These are phyloP conservation scores for Parauchenoglanis punctatus DNA, from an alignment of 2,797 vertebrate genomes.

Conservation along the genomic window DNA sequence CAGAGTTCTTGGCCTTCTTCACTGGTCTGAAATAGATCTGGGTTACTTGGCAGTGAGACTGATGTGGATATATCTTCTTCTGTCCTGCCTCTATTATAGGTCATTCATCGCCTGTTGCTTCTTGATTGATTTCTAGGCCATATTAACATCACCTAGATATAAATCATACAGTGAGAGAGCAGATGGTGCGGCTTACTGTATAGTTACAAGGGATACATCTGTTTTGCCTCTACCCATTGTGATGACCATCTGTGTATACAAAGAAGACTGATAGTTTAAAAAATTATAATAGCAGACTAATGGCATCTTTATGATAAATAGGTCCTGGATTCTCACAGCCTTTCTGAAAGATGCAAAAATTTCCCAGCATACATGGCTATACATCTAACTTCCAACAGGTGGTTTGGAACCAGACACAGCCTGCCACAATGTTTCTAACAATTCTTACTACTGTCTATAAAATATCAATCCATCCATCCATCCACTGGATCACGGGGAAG, in stretches of 20 bases:
- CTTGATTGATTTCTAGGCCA: constrained; percentile 50
- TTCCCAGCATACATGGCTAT: neutral
- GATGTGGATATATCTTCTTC: constrained; percentile 51
- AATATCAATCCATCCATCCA: too few relatives aligned
- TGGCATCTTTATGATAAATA: neutral
- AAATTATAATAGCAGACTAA: neutral
- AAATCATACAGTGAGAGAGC: constrained; percentile 43
- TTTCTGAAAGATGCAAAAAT: neutral
- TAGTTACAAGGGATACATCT: constrained; percentile 23
- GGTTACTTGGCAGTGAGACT: constrained; percentile 43
- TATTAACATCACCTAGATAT: constrained; percentile 45
- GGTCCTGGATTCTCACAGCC: neutral
- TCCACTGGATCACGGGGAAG: too few relatives aligned
- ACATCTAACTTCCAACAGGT: neutral
- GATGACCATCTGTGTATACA: constrained; percentile 16
- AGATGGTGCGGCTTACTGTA: constrained; percentile 31
- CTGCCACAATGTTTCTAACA: neutral
- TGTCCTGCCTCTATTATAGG: constrained; percentile 29
- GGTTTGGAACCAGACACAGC: neutral
- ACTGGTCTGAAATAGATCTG: constrained; percentile 50
- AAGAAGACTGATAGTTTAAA: constrained; percentile 4
- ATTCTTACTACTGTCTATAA: too few relatives aligned
- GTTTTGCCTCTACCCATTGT: constrained; percentile 26
- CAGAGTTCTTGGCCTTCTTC: constrained; percentile 49
- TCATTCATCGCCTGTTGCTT: constrained; percentile 40